These are phyloP conservation scores for Pimephales promelas DNA, from an alignment of 2,113 vertebrate genomes.

Conservation along the genomic window DNA sequence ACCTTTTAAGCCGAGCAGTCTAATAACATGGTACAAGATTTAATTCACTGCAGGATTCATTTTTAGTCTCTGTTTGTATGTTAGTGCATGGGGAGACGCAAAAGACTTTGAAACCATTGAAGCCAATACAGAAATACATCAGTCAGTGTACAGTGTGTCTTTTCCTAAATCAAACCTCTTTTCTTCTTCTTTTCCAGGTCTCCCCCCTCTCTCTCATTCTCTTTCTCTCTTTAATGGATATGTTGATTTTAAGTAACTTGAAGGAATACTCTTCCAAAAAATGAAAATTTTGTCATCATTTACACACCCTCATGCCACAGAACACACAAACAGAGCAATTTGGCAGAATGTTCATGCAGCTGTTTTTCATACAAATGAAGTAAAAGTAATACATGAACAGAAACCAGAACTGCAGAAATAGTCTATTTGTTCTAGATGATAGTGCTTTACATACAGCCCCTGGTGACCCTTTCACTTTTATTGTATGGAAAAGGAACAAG, in stretches of 20 bases:
- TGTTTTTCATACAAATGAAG: too few relatives aligned
- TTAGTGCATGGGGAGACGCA: not conserved
- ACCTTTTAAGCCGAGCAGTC: not conserved
- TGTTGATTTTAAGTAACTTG: not conserved
- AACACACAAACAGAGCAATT: not conserved
- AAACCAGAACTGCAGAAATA: not conserved
- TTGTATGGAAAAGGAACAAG: not conserved
- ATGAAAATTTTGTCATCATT: not conserved
- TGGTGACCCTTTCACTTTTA: not conserved
- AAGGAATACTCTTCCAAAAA: not conserved
- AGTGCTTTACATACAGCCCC: not conserved
- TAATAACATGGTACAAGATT: slow-evolving; percentile 24
- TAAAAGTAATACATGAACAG: not conserved
- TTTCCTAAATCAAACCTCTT: not conserved
- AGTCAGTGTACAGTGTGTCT: not conserved
- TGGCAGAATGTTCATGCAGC: not conserved
- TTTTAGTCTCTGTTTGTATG: slow-evolving; percentile 3
- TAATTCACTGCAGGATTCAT: not conserved
- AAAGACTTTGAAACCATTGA: not conserved
- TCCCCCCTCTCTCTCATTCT: not conserved
- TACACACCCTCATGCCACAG: too few relatives aligned
- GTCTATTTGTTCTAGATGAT: not conserved
- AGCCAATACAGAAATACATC: slow-evolving; percentile 11
- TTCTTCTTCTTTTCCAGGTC: not conserved
- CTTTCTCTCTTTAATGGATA: not conserved